phyloP scores from a whole-genome alignment of 2,888 invertebrate genomes.

The Charanyca ferruginea region DNA sequence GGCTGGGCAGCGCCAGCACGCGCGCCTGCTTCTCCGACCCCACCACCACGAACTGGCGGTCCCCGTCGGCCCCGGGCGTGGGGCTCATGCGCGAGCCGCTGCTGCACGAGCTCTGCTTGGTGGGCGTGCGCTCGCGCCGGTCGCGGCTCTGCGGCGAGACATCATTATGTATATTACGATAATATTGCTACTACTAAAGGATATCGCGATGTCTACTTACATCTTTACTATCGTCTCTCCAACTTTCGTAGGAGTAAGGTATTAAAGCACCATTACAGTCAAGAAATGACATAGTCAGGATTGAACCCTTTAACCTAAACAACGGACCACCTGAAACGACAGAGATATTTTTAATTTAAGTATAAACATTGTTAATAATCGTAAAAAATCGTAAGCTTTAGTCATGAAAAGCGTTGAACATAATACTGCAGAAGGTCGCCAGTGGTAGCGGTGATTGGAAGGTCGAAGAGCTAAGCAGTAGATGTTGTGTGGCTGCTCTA shows the following conservation, averaged over 20 bases:
- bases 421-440: background rate
- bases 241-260: constrained; percentile 97
- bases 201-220: constrained; percentile 73
- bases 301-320: constrained; percentile 98
- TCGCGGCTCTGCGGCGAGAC: constrained; percentile 74
- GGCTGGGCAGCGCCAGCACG: constrained; percentile 98
- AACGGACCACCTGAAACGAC: constrained; percentile 96
- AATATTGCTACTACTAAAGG: background rate
- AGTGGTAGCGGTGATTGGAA: background rate
- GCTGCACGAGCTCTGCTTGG: constrained; percentile 90
- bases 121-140: constrained; percentile 91
- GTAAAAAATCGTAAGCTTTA: background rate
- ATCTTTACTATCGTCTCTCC: constrained; percentile 97
- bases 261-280: constrained; percentile 98
- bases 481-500: background rate
- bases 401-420: background rate
- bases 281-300: constrained; percentile 98
- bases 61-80: constrained; percentile 91
- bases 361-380: background rate
- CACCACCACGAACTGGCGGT: constrained; percentile 98
- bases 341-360: background rate
- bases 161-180: background rate
- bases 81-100: constrained; percentile 95
- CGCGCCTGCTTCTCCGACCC: constrained; percentile 98
- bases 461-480: background rate